Base-by-base conservation (phyloP, 2,888 invertebrate species). In the Sesia bembeciformis region DNA sequence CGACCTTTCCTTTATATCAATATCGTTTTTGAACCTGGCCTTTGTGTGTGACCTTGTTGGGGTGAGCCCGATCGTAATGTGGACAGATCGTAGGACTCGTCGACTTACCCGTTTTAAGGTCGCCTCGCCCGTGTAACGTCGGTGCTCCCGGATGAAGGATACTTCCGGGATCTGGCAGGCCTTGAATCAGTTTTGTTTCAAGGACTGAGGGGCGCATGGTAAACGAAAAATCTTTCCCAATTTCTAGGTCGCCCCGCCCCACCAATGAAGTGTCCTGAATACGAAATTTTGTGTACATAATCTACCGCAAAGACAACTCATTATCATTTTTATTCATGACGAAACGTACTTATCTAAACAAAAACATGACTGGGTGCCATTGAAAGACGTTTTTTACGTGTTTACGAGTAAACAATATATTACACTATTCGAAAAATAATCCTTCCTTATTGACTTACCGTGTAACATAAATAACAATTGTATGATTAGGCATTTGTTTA, bases 171-270 rank as follows among this genome's bases (percentile, higher is more conserved):
- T 67, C 64, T 65, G 56, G 60, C 55, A 64, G 74, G 74, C 84
- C 84, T 84, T 86, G 83, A 76, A 73, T 70, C 76, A 79, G 68
- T 81, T 23, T 77, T 71, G 64, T 69, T 68, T 77, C 83, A 84
- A 84, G 84, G 85, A 75, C 79, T 70, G 66, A 63, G 62, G 72
- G 71, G 71, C 71, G 68, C 70, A 76, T 78, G 80, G 81, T 79
- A 81, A 81, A 85, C 81, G 78, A 73, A 78, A n/a, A 80, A 78
- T 78, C 73, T 72, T 77, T 75, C 65, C 23, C 72, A 62, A 71
- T 81, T 83, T 84, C 77, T 80, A 81, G 80, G 81, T 72, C 78
- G 67, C 64, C 62, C 61, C 69, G 76, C 68, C 59, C 53, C 58
- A 60, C 68, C 68, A 68, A 41, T 52, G 66, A 67, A 74, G 65